Evolutionary conservation across 2,797 vertebrate genomes (phyloP).

Genomic region (Sylvia borin): DNA sequence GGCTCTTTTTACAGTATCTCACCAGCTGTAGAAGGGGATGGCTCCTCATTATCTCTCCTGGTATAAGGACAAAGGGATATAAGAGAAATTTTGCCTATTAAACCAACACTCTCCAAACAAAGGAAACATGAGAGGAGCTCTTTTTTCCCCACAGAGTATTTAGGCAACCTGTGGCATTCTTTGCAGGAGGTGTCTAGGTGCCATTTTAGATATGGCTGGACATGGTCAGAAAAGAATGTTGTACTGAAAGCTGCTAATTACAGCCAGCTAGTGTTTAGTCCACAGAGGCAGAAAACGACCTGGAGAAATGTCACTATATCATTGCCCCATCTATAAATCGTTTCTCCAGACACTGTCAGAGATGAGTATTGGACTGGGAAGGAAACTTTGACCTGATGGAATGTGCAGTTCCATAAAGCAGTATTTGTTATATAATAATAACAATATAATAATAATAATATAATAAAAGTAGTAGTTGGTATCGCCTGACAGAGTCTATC

Average conservation of each 20-base stretch:
- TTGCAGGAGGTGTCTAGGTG: background rate
- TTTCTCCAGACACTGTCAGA: background rate
- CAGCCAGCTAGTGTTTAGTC: background rate
- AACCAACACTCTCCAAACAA: background rate
- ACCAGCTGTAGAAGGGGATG: background rate
- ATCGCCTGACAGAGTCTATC: background rate
- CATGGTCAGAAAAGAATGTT: background rate
- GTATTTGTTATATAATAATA: background rate
- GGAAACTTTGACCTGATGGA: background rate
- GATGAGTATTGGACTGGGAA: background rate
- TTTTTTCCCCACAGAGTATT: background rate
- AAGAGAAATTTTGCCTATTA: background rate
- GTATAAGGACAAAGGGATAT: background rate
- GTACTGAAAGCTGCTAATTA: background rate
- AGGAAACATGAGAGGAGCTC: background rate
- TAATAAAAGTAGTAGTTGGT: background rate
- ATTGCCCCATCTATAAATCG: background rate
- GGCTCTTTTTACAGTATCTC: background rate
- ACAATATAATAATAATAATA: too few relatives aligned
- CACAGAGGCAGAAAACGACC: background rate
- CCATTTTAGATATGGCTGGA: background rate
- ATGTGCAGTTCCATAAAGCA: background rate
- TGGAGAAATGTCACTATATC: background rate
- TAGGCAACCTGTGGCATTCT: background rate
- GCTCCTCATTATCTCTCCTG: background rate